Conservation (phyloP, 1,140 invertebrate genomes). For the Drosophila seguyi region DNA sequence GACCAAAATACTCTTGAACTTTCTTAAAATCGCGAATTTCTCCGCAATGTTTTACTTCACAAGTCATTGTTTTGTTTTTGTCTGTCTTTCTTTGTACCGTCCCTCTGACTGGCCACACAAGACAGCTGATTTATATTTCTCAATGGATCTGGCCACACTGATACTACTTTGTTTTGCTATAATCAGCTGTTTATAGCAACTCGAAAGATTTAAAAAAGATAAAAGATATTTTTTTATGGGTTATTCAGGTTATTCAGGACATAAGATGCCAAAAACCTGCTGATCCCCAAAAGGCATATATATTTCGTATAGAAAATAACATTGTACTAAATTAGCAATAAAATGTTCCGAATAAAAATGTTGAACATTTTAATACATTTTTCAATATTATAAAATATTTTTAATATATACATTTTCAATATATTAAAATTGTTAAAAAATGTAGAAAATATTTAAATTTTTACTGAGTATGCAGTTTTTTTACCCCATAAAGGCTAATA, state of each 20-base stretch:
- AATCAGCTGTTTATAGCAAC: background rate
- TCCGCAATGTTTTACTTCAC: slow-evolving; percentile 89
- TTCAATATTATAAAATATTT: too few relatives aligned
- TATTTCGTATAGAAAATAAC: background rate
- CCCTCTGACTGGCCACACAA: background rate
- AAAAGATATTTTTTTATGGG: background rate
- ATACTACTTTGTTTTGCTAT: background rate
- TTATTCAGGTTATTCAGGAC: too few relatives aligned
- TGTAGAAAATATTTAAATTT: background rate
- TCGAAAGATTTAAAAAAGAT: background rate
- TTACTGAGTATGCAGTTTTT: background rate
- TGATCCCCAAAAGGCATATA: too few relatives aligned
- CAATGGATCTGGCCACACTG: background rate
- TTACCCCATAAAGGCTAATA: background rate
- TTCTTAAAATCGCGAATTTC: slow-evolving; percentile 88
- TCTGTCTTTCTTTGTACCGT: background rate
- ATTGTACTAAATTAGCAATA: background rate
- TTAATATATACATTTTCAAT: too few relatives aligned
- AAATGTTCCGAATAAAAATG: too few relatives aligned
- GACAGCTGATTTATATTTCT: background rate
- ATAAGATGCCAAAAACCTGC: too few relatives aligned
- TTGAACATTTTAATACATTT: too few relatives aligned
- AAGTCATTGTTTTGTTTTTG: slow-evolving; percentile 87
- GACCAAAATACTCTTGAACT: slow-evolving; percentile 87
- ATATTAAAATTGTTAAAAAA: background rate